Evolutionary conservation across 2,113 vertebrate species (phyloP), one percentile per base, ranked within the genome.

Genomic region (Sapajus apella): DNA sequence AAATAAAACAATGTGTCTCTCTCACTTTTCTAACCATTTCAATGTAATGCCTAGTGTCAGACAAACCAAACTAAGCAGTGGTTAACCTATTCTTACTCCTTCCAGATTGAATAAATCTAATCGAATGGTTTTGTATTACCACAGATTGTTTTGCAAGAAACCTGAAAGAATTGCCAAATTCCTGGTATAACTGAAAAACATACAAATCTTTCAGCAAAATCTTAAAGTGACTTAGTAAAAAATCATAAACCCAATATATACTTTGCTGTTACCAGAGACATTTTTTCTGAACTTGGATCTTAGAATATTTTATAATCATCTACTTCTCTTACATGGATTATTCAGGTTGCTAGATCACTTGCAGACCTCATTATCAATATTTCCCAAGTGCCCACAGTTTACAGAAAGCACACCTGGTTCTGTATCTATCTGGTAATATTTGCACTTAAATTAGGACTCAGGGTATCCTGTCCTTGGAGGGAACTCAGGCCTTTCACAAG

Each of bases 1-100:
- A 96, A 97, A 97, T 81, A 97, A 97, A 97, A 94, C 89, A 96
- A 55, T 93, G 40, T 96, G 91, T 96, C 82, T 93, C 43, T 85
- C 86, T 94, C 80, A 90, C 90, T 92, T 90, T 89, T 79, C 87
- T 55, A 96, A 97, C 16, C 35, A 91, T 70, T 32, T 75, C 6
- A 45, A 66, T 87, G 20, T 56, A 98, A 75, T 4, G 3, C 8
- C 96, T 95, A 11, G 75, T 97, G 92, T 90, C 95, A 97, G 52
- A 17, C 80, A 94, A 96, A n/a, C 8, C 94, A 72, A 97, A 95
- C 77, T 83, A 75, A 97, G 72, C 4, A 79, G 37, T 70, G 25
- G 43, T 27, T 92, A 97, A 23, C 23, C 27, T 94, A 73, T 8
- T 81, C 32, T 79, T 85, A 82, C 52, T n/a, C 25, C 23, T 96